Evolutionary conservation across 2,797 vertebrate species (phyloP).

Genomic region (Sebastes goodei): DNA sequence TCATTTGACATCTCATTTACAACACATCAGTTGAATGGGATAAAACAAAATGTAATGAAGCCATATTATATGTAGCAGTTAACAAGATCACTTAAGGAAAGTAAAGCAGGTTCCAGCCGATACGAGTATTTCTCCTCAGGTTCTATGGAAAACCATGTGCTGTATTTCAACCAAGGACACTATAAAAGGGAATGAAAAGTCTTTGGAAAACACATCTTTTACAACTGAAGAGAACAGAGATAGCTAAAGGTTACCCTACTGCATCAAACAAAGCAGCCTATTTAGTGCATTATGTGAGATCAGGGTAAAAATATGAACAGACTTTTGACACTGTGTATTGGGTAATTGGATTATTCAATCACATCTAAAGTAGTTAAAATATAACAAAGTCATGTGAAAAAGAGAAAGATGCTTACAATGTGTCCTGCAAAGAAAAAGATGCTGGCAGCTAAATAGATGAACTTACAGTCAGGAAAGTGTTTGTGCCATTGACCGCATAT

Average conservation of each 20-base stretch:
- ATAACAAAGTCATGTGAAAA: background rate
- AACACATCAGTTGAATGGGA: background rate
- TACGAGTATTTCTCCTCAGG: background rate
- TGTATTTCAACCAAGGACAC: background rate
- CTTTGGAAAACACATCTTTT: background rate
- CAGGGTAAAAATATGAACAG: background rate
- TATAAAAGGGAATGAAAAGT: background rate
- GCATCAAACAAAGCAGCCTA: background rate
- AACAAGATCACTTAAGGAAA: background rate
- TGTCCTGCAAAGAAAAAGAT: background rate
- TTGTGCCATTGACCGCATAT: background rate
- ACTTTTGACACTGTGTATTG: background rate
- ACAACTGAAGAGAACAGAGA: background rate
- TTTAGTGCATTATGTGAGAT: background rate
- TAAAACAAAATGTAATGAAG: background rate
- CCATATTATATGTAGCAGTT: background rate
- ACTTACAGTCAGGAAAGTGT: background rate
- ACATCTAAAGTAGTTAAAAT: background rate
- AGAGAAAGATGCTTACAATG: background rate
- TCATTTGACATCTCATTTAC: conserved; percentile 3
- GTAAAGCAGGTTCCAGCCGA: background rate
- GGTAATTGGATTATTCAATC: background rate
- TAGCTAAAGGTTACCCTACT: background rate
- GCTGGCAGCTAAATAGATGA: background rate
- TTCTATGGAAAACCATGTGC: background rate